These are phyloP conservation scores for Rhopalosiphum nymphaeae DNA, from an alignment of 2,888 invertebrate species.

Conservation along the genomic window DNA sequence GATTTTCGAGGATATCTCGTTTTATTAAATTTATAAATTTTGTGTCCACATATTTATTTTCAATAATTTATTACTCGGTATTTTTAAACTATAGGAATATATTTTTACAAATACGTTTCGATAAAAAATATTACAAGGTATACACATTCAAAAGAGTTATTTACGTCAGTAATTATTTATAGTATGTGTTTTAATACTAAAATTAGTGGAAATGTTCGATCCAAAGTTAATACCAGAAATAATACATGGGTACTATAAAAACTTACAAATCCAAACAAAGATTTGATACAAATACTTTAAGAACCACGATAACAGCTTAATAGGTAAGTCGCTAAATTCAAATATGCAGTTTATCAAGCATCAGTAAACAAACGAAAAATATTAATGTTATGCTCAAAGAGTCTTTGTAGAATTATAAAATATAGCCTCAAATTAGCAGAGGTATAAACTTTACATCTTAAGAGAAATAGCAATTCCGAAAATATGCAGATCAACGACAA, in stretches of 20 bases:
- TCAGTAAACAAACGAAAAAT: background rate
- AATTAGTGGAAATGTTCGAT: background rate
- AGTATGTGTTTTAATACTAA: background rate
- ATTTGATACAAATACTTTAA: background rate
- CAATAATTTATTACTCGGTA: too few relatives aligned
- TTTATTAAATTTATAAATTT: too few relatives aligned
- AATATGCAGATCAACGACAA: background rate
- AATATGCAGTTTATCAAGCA: background rate
- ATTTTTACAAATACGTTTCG: background rate
- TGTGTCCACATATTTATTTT: too few relatives aligned
- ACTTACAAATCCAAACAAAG: background rate
- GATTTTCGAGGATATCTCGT: too few relatives aligned
- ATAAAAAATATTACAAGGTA: background rate
- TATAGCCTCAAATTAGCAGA: background rate
- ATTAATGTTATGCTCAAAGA: background rate
- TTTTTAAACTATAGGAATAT: background rate
- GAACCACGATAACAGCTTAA: background rate
- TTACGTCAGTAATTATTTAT: background rate
- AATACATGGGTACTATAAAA: background rate
- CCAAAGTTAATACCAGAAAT: background rate
- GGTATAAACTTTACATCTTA: background rate
- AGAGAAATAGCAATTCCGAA: background rate
- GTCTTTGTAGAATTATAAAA: background rate
- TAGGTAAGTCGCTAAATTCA: background rate
- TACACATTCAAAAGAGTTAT: background rate